phyloP scores from a whole-genome alignment of 2,888 invertebrate species.

The Tenodera sinensis region DNA sequence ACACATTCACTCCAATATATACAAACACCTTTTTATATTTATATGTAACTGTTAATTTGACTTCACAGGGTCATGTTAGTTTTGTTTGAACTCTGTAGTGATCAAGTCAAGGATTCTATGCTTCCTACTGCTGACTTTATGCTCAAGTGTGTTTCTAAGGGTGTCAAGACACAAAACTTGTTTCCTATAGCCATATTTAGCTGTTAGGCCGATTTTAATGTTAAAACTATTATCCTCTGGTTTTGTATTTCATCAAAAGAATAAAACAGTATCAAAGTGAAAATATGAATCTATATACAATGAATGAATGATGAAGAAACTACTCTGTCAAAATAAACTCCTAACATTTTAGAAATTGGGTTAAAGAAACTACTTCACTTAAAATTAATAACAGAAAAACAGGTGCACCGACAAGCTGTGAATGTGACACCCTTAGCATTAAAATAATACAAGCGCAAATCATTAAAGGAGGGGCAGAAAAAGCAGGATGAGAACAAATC shows the following conservation, averaged over 20 bases:
- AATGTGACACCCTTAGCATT: background rate
- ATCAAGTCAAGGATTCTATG: background rate
- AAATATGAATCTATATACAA: background rate
- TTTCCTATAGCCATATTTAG: background rate
- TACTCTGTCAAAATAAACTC: background rate
- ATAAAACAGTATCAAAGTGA: background rate
- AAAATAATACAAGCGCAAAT: background rate
- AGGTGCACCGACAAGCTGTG: background rate
- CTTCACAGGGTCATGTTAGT: constrained; percentile 5
- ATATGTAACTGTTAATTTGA: constrained; percentile 8
- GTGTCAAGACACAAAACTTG: background rate
- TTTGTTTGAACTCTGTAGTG: constrained; percentile 10
- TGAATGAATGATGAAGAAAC: background rate
- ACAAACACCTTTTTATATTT: background rate
- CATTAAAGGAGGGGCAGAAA: background rate
- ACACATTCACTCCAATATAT: constrained; percentile 14
- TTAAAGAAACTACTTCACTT: background rate
- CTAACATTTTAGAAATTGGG: background rate
- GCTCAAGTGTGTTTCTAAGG: background rate
- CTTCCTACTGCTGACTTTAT: background rate
- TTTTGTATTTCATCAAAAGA: background rate
- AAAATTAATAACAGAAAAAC: background rate
- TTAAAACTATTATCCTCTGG: background rate
- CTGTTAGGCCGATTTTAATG: background rate
- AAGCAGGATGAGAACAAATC: background rate